These are phyloP conservation scores for Conus betulinus DNA, from an alignment of 1,140 invertebrate species.

Conservation along the genomic window DNA sequence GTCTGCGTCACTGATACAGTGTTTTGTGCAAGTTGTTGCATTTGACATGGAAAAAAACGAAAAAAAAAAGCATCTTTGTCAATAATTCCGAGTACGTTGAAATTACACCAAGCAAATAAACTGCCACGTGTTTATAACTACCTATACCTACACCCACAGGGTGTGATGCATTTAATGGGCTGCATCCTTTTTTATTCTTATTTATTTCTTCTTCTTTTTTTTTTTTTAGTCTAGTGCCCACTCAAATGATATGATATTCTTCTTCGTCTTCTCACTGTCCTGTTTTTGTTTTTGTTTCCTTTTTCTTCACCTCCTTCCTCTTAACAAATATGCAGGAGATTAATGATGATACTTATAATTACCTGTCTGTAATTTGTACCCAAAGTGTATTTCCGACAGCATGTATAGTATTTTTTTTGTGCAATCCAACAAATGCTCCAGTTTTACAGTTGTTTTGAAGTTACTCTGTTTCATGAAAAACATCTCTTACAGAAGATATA, in stretches of 20 bases:
- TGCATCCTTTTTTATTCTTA: background rate
- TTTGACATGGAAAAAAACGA: no score
- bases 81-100: background rate
- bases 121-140: background rate
- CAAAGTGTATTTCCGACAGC: no score
- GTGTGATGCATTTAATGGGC: background rate
- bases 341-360: background rate
- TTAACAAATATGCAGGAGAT: background rate
- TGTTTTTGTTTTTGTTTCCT: background rate
- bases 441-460: no score
- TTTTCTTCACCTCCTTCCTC: background rate
- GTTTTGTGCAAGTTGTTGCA: no score
- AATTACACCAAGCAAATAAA: background rate
- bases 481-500: no score
- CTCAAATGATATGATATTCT: background rate
- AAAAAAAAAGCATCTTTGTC: background rate
- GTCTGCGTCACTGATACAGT: no score
- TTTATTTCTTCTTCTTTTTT: no score
- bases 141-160: background rate
- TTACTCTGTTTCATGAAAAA: no score
- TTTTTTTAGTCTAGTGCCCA: no score
- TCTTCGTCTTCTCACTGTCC: background rate
- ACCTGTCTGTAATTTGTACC: background rate
- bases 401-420: no score
- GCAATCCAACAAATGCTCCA: no score